These are phyloP conservation scores for Pristionchus japonicus DNA, from an alignment of 2,888 invertebrate genomes.

Conservation along the genomic window DNA sequence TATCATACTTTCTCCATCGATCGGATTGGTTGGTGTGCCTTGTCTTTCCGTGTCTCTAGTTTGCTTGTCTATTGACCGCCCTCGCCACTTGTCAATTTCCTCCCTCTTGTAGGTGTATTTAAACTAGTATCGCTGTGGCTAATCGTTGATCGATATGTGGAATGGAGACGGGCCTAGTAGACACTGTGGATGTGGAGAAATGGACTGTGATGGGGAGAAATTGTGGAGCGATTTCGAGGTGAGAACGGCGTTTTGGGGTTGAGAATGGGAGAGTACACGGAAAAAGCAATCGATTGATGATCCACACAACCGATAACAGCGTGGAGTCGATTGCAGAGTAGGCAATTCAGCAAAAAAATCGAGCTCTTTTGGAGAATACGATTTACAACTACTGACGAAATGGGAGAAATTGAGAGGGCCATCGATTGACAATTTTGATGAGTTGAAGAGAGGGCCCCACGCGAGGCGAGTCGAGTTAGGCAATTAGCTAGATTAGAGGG, in stretches of 20 bases:
- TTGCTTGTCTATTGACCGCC: not conserved
- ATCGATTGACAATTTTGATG: constrained; percentile 34
- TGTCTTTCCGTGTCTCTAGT: not conserved
- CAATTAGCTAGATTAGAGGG: not conserved
- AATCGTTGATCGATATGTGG: constrained; percentile 39
- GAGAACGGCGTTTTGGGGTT: not conserved
- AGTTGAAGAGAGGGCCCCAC: not conserved
- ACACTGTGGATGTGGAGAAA: constrained; percentile 48
- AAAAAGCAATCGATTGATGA: constrained; percentile 16
- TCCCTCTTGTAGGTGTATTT: constrained; percentile 23
- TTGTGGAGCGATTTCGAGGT: constrained; percentile 64
- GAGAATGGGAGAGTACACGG: not conserved
- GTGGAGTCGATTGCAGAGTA: not conserved
- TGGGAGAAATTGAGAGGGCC: not conserved
- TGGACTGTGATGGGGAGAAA: constrained; percentile 55
- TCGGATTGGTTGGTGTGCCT: not conserved
- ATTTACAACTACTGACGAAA: constrained; percentile 27
- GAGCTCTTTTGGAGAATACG: not conserved
- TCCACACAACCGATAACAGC: not conserved
- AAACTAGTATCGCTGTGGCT: not conserved
- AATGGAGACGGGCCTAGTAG: constrained; percentile 39
- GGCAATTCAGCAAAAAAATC: not conserved
- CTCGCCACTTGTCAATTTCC: not conserved
- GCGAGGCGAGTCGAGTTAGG: not conserved
- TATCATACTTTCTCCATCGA: not conserved